Conservation (phyloP, 2,797 vertebrate species). For the Limnodromus scolopaceus region DNA sequence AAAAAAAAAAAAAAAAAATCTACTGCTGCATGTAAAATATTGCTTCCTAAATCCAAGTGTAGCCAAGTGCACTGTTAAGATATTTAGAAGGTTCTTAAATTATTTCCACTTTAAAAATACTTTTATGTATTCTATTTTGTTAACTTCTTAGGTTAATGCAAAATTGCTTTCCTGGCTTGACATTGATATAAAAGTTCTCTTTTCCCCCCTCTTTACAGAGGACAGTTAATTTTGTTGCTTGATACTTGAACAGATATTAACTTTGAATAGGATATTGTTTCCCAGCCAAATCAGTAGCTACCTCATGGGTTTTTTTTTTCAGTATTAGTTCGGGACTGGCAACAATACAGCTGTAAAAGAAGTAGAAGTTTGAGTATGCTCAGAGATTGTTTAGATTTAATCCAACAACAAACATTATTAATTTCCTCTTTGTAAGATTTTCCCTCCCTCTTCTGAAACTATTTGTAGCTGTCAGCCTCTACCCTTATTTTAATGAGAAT, state of each 20-base stretch:
- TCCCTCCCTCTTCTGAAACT: background rate
- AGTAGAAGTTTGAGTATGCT: background rate
- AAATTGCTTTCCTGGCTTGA: slow-evolving; percentile 63
- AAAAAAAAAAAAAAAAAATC: background rate
- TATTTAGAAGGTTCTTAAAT: slow-evolving; percentile 66
- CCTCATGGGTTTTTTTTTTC: slow-evolving; percentile 8
- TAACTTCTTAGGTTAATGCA: slow-evolving; percentile 35
- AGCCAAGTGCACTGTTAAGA: slow-evolving; percentile 57
- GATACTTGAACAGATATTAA: slow-evolving; percentile 78
- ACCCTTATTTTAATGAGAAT: slow-evolving; percentile 59
- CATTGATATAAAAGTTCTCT: background rate
- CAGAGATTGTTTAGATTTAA: background rate
- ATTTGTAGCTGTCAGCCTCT: slow-evolving; percentile 19
- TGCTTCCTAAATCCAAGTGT: slow-evolving; percentile 51
- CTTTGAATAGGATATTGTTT: slow-evolving; percentile 79
- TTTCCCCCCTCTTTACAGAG: background rate
- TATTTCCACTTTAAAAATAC: slow-evolving; percentile 63
- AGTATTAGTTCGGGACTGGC: slow-evolving; percentile 21
- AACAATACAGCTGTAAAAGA: background rate
- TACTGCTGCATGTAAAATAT: slow-evolving; percentile 58
- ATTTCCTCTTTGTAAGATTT: background rate
- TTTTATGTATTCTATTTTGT: slow-evolving; percentile 58
- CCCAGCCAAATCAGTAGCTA: slow-evolving; percentile 71
- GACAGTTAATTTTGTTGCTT: slow-evolving; percentile 52
- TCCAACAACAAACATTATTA: background rate